A percentile compares a stretch with the other conserved stretches of the same genome.
Conservation (phyloP, 2,797 vertebrate genomes). For the Gallinago stenura region DNA sequence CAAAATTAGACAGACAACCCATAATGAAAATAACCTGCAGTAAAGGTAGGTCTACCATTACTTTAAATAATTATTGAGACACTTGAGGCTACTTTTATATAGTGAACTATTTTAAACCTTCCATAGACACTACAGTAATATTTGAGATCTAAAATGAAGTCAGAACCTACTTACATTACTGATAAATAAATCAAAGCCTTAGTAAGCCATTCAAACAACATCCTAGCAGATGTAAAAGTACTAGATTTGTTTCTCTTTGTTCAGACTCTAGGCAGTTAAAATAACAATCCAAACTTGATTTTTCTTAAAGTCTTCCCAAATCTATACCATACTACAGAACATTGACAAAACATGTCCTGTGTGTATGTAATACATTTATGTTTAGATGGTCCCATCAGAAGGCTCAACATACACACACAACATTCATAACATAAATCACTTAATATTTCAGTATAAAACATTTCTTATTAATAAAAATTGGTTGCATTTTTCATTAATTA, state of each 20-base stretch:
- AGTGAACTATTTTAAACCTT: not conserved
- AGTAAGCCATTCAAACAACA: not conserved
- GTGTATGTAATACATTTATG: not conserved
- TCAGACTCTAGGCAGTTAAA: not conserved
- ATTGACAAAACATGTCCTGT: not conserved
- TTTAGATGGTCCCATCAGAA: not conserved
- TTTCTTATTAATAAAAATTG: not conserved
- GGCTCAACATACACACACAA: not conserved
- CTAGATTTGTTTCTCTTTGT: not conserved
- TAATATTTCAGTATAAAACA: not conserved
- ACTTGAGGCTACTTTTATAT: not conserved
- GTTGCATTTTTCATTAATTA: not conserved
- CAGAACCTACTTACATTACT: not conserved
- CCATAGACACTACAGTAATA: not conserved
- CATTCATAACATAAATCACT: not conserved
- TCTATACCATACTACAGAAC: not conserved
- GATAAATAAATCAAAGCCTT: slow-evolving; percentile 7
- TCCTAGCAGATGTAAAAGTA: not conserved
- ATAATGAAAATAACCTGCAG: not conserved
- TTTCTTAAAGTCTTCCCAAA: not conserved
- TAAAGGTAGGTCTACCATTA: not conserved
- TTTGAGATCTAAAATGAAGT: not conserved
- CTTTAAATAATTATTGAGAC: not conserved
- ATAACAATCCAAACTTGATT: not conserved
- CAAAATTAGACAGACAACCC: not conserved